These are phyloP conservation scores for Coptodon bakossiorum DNA, from an alignment of 2,113 vertebrate genomes.

Conservation along the genomic window DNA sequence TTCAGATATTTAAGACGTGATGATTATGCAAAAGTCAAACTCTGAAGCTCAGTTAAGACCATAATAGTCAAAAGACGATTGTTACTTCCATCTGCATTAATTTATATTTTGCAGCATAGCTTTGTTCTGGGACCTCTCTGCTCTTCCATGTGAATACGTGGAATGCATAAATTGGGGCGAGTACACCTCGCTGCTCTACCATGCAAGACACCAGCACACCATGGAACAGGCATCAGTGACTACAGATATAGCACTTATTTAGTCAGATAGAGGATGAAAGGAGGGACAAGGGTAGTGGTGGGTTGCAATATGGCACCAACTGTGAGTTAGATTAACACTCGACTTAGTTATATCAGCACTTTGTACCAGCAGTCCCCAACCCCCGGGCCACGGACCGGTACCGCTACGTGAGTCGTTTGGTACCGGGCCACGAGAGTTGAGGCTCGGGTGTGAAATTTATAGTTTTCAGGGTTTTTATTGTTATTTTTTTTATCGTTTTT, in stretches of 20 bases:
- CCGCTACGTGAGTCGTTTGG: fast-evolving
- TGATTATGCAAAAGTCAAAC: neutral
- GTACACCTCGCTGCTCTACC: neutral
- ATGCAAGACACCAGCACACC: neutral
- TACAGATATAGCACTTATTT: neutral
- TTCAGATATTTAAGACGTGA: neutral
- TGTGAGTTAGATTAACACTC: neutral
- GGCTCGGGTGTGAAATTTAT: neutral
- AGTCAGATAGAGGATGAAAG: neutral
- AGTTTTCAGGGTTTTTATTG: fast-evolving
- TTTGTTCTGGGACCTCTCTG: neutral
- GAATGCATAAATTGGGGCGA: neutral
- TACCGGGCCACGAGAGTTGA: neutral
- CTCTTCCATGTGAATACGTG: neutral
- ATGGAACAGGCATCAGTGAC: neutral
- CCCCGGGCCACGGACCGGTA: neutral
- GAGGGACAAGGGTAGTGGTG: neutral
- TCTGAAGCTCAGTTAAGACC: neutral
- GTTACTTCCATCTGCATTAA: neutral
- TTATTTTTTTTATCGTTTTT: fast-evolving
- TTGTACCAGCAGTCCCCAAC: fast-evolving
- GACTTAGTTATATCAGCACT: neutral
- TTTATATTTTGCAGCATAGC: neutral
- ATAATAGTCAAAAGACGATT: neutral
- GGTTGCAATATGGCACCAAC: neutral